Evolutionary conservation across 2,797 vertebrate genomes (phyloP).

Genomic region (Protosalanx chinensis): DNA sequence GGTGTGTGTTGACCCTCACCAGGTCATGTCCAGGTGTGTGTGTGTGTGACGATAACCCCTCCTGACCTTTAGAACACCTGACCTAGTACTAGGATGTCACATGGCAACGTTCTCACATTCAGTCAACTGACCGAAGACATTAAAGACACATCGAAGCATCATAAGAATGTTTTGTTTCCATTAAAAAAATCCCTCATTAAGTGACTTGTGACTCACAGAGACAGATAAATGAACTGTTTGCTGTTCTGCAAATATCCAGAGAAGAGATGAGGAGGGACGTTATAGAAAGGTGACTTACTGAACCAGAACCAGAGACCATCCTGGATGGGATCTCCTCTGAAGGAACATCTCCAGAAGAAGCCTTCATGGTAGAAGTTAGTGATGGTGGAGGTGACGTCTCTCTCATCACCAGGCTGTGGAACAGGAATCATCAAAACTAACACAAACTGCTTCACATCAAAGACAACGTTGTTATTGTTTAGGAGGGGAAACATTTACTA

Average conservation of each 20-base stretch:
- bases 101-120: conserved; percentile 31
- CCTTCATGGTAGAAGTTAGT: conserved; percentile 85
- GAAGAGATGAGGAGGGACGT: not conserved
- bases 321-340: conserved; percentile 64
- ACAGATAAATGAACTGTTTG: not conserved
- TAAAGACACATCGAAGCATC: not conserved
- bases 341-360: conserved; percentile 94
- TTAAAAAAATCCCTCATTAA: too few relatives aligned
- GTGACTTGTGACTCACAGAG: conserved; percentile 13
- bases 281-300: conserved; percentile 75
- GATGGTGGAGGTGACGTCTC: conserved; percentile 18
- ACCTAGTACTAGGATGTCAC: conserved; percentile 54
- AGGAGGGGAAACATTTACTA: too few relatives aligned
- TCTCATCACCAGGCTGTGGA: conserved; percentile 52
- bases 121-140: conserved; percentile 42
- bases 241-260: not conserved
- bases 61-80: conserved; percentile 46
- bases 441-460: not conserved
- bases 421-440: conserved; percentile 14
- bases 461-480: not conserved
- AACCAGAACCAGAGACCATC: conserved; percentile 84
- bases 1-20: conserved; percentile 21
- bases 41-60: conserved; percentile 49
- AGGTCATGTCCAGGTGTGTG: conserved; percentile 20
- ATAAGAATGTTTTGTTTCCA: not conserved